phyloP scores from a whole-genome alignment of 2,888 invertebrate genomes.

The Sarcophaga rosellei region DNA sequence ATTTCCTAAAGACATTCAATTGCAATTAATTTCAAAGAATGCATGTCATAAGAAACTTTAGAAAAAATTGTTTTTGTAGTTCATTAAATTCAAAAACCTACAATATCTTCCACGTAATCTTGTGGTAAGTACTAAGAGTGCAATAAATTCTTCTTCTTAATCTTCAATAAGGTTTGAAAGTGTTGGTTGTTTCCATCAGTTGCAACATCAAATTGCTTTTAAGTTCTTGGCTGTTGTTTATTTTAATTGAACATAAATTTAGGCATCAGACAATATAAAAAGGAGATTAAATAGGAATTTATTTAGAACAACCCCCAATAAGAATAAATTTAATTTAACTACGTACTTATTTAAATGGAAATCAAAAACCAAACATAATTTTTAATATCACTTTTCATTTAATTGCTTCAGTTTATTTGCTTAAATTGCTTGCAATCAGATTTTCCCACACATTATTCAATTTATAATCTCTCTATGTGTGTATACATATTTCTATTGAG shows the following conservation, averaged over 20 bases:
- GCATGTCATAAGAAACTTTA: no score
- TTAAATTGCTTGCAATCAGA: neutral
- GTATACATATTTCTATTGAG: neutral
- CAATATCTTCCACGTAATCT: neutral
- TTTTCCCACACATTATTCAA: constrained; percentile 52
- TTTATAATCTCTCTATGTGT: neutral
- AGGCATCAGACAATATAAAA: neutral
- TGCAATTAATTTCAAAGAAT: neutral
- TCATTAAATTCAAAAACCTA: neutral
- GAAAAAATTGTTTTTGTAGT: neutral
- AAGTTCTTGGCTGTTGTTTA: constrained; percentile 6
- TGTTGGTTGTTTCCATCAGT: neutral
- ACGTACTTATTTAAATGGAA: neutral
- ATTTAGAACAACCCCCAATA: neutral
- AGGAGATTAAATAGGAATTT: neutral
- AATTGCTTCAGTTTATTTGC: neutral
- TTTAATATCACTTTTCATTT: no score
- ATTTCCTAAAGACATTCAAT: neutral
- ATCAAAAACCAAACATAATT: neutral
- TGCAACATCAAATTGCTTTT: constrained; percentile 57
- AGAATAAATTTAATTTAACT: neutral
- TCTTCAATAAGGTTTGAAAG: neutral
- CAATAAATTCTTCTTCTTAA: constrained; percentile 17
- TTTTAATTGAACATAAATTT: constrained; percentile 20
- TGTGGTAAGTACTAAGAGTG: neutral